phyloP scores from a whole-genome alignment of 2,113 vertebrate genomes.

The Tachysurus vachellii region DNA sequence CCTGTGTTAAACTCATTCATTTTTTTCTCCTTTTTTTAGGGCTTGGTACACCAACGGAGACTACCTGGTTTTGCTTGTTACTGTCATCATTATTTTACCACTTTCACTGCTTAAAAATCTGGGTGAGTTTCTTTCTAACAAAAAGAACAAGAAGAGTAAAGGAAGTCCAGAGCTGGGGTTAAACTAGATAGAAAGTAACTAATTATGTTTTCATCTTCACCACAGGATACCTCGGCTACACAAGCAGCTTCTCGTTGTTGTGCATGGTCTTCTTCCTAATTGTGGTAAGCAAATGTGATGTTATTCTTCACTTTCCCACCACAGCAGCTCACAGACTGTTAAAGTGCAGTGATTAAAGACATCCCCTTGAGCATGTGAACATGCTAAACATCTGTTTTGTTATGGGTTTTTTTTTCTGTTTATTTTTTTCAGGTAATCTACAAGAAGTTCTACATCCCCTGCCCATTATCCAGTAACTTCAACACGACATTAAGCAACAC shows the following conservation, averaged over 20 bases:
- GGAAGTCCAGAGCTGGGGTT: not conserved
- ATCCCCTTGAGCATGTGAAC: too few species aligned
- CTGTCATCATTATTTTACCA: slow-evolving; percentile 84
- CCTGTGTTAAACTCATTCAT: not conserved
- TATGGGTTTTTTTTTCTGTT: too few species aligned
- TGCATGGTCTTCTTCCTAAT: slow-evolving; percentile 99
- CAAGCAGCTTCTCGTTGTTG: slow-evolving; percentile 93
- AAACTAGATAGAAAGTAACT: not conserved
- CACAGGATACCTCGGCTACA: slow-evolving; percentile 94
- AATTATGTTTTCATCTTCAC: slow-evolving; percentile 15
- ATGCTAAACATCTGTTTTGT: not conserved
- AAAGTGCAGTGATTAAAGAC: too few species aligned
- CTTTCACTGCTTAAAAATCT: slow-evolving; percentile 90
- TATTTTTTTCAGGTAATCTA: slow-evolving; percentile 89
- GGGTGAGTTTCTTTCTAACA: slow-evolving; percentile 74
- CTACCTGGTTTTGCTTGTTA: slow-evolving; percentile 89
- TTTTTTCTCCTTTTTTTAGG: slow-evolving; percentile 62
- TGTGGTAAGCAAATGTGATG: slow-evolving; percentile 83
- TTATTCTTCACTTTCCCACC: not conserved
- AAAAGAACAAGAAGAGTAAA: not conserved
- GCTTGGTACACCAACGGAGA: slow-evolving; percentile 91
- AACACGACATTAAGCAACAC: slow-evolving; percentile 72
- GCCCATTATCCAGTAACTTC: slow-evolving; percentile 74
- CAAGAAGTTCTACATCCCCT: slow-evolving; percentile 93
- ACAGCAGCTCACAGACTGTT: too few species aligned